Base-by-base conservation (phyloP, 2,888 invertebrate species). In the Muscina levida region DNA sequence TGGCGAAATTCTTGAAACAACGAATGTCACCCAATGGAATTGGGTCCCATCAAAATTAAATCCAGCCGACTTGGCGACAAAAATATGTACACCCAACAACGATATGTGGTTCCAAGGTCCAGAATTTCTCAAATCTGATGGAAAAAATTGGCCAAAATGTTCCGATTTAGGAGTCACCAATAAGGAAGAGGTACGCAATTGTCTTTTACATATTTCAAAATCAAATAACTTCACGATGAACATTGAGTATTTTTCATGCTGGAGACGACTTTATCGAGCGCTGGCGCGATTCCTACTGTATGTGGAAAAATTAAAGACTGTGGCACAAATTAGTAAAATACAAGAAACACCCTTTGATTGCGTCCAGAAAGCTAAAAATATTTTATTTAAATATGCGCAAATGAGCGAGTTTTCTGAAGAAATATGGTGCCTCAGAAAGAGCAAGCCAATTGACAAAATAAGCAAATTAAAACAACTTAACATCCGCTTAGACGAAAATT, bases 11-110 rank as follows among this genome's bases (percentile, higher is more conserved):
- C 37, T 76, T 31, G n/a, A 22, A 48, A 44, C n/a, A 13, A 39
- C 39, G 11, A 26, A 39, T 66, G 24, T 72, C 15, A 72, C 44
- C 15, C 59, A 62, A 62, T 72, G 72, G 72, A 17, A 59, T 31
- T 72, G 72, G 72, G 37, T 62, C 15, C 72, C 72, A 22, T 82
- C 83, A 17, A 2, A 66, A 80, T 82, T 46, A 39, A 53, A 22
- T 51, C 53, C 39, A 73, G 73, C 75, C 8, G 82, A 83, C 22
- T 26, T 74, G 8, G 81, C 79, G 0, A 83, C 83, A 24, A 81
- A 82, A 31, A 44, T 68, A n/a, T 37, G 48, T 1, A 24, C 46
- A 5, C 13, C 48, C 4, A 13, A 74, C 31, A 19, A 19, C 8
- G n/a, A 59, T 17, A 44, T 42, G 51, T 59, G 39, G 57, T 22